These are phyloP conservation scores for Xiphophorus hellerii DNA, from an alignment of 2,113 vertebrate species.

Conservation along the genomic window DNA sequence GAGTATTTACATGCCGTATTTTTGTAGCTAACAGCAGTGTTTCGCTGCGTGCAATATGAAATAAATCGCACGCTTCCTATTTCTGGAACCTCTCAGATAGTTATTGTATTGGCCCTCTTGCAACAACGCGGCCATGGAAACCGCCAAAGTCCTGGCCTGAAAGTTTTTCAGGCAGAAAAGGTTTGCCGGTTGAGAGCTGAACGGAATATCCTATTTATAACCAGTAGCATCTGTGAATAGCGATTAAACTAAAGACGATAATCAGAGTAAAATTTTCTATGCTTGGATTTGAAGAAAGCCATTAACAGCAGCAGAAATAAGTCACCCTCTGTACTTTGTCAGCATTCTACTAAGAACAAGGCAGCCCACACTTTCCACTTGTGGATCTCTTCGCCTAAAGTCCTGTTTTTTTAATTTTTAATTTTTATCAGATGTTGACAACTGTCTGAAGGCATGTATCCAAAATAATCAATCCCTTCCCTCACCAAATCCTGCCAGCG, in stretches of 20 bases:
- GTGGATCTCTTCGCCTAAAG: conserved; percentile 12
- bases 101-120: not conserved
- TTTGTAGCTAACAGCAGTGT: conserved; percentile 57
- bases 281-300: not conserved
- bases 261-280: not conserved
- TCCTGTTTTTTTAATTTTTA: conserved; percentile 20
- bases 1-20: conserved; percentile 81
- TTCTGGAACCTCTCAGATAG: not conserved
- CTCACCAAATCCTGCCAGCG: conserved; percentile 60
- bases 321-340: conserved; percentile 19
- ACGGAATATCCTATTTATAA: not conserved
- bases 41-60: conserved; percentile 24
- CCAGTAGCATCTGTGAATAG: not conserved
- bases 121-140: not conserved
- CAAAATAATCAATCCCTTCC: conserved; percentile 59
- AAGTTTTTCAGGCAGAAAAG: not conserved
- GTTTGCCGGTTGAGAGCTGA: not conserved
- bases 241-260: not conserved
- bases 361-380: conserved; percentile 52
- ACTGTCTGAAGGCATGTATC: conserved; percentile 2
- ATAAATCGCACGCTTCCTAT: not conserved
- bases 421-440: conserved; percentile 47
- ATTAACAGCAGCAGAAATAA: not conserved
- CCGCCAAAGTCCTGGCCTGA: not conserved
- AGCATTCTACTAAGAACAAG: conserved; percentile 15